Percentiles rank a stretch among this genome's conserved stretches.
phyloP scores from a whole-genome alignment of 2,888 invertebrate species.

The Xestia c-nigrum region DNA sequence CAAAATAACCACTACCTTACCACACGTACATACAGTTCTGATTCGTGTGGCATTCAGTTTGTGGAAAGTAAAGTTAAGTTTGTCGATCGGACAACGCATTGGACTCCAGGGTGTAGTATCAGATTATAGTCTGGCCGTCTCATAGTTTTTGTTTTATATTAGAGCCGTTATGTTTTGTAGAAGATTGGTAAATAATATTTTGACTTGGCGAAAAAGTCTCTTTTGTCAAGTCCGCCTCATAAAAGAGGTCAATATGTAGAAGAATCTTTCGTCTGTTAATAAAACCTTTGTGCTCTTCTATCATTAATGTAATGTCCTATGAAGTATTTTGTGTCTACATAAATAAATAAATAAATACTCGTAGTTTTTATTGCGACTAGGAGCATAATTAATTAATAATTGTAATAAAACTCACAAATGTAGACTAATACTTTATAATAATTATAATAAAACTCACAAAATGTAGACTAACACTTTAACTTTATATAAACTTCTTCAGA shows the following conservation, averaged over 20 bases:
- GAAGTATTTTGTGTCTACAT: too few relatives aligned
- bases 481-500: too few relatives aligned
- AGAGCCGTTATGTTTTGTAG: conserved; percentile 40
- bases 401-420: too few relatives aligned
- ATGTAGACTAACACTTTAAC: too few relatives aligned
- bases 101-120: conserved; percentile 69
- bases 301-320: too few relatives aligned
- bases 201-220: background rate
- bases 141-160: conserved; percentile 73
- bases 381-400: too few relatives aligned
- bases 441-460: too few relatives aligned
- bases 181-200: conserved; percentile 43
- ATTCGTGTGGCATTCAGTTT: conserved; percentile 13
- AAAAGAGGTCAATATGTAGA: background rate
- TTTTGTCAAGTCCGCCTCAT: background rate
- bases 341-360: too few relatives aligned
- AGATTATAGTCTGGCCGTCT: conserved; percentile 64
- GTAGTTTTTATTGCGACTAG: too few relatives aligned
- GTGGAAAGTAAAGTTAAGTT: conserved; percentile 41
- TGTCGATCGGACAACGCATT: conserved; percentile 71
- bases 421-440: too few relatives aligned
- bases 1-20: conserved; percentile 14
- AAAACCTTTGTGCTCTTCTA: too few relatives aligned
- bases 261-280: too few relatives aligned
- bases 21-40: background rate